Percentiles rank a stretch among this genome's conserved stretches.
Evolutionary conservation across 2,888 invertebrate species (phyloP).

Genomic region (Schizotus pectinicornis): DNA sequence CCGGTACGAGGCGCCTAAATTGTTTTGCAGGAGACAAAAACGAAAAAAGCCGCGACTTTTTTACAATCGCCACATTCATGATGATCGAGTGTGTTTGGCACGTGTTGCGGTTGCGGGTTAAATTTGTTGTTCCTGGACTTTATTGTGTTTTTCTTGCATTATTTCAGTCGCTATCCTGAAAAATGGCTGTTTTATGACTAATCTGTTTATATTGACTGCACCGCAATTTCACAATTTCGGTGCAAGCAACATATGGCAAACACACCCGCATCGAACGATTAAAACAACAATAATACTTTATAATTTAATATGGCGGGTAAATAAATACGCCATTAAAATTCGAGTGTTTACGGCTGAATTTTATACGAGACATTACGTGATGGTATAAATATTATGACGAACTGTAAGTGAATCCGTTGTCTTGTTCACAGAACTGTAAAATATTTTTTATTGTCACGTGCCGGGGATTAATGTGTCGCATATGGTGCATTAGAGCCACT

Average conservation of each 20-base stretch:
- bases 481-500: conserved; percentile 41
- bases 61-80: not conserved
- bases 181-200: conserved; percentile 8
- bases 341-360: conserved; percentile 62
- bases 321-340: conserved; percentile 67
- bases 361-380: conserved; percentile 64
- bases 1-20: conserved; percentile 5
- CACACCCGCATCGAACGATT: conserved; percentile 44
- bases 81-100: conserved; percentile 21
- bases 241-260: conserved; percentile 44
- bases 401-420: conserved; percentile 49
- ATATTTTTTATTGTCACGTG: conserved; percentile 49
- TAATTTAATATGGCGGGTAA: conserved; percentile 59
- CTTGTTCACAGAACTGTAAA: conserved; percentile 46
- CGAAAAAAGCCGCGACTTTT: conserved; percentile 1
- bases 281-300: conserved; percentile 47
- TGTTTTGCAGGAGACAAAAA: not conserved
- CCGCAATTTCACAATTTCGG: conserved; percentile 24
- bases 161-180: not conserved
- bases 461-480: conserved; percentile 42
- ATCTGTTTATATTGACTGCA: conserved; percentile 17
- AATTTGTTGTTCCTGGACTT: conserved; percentile 6
- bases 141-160: conserved; percentile 5
- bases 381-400: conserved; percentile 67
- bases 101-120: conserved; percentile 22